Conservation (phyloP, 2,113 vertebrate genomes). For the Poeciliopsis occidentalis region DNA sequence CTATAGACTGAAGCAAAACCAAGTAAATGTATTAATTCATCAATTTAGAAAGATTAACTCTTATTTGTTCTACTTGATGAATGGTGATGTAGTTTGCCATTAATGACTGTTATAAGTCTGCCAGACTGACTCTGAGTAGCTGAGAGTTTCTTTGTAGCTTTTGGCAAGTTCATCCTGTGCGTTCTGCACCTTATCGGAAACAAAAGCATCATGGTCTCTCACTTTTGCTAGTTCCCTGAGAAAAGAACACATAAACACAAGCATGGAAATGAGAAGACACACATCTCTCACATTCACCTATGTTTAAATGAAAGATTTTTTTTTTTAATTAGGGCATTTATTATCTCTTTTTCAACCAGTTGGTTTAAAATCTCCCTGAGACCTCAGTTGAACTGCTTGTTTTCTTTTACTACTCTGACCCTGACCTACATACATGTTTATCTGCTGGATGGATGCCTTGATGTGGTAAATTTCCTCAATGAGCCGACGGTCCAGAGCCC, state of each 20-base stretch:
- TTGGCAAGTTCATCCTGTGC: conserved; percentile 78
- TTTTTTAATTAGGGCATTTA: not conserved
- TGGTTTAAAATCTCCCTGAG: not conserved
- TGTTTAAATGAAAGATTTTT: not conserved
- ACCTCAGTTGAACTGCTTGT: not conserved
- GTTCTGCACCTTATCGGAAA: conserved; percentile 79
- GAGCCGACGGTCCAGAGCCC: conserved; percentile 81
- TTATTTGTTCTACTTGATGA: not conserved
- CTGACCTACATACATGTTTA: conserved; percentile 82
- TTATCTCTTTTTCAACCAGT: not conserved
- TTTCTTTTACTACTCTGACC: not conserved
- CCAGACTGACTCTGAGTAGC: conserved; percentile 82
- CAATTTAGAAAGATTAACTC: not conserved
- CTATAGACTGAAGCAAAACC: not conserved
- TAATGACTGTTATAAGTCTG: not conserved
- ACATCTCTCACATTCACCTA: not conserved
- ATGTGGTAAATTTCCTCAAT: conserved; percentile 84
- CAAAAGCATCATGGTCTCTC: conserved; percentile 75
- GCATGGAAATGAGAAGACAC: not conserved
- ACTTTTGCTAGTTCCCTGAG: conserved; percentile 83
- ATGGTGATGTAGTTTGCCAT: not conserved
- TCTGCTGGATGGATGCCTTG: conserved; percentile 80
- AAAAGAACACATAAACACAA: conserved; percentile 4
- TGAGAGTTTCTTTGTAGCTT: conserved; percentile 78
- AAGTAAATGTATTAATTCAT: not conserved